Evolutionary conservation across 2,113 vertebrate genomes (phyloP), one percentile per base, ranked within the genome.

Genomic region (Trachemys scripta): DNA sequence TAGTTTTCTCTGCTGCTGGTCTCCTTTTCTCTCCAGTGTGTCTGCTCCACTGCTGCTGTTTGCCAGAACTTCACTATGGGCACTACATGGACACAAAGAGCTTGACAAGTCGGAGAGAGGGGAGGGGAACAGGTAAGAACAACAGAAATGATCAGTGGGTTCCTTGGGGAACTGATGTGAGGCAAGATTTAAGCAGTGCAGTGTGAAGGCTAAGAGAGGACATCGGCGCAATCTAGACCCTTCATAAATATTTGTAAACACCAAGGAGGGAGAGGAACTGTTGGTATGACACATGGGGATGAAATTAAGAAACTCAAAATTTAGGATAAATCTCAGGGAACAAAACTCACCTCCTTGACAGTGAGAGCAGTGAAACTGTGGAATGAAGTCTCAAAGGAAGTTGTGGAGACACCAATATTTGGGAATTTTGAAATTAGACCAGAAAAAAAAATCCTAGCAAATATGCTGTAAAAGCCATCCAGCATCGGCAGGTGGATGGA

Each of bases 341-440:
- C 49, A n/a, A 24, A 49, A 49, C 22, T 10, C 13, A 38, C 16
- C 65, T 69, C 38, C 42, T 88, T 89, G 31, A 80, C 35, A 56
- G 42, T 3, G 4, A 87, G 2, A 62, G 59, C 29, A 8, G 10
- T 82, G 50, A 91, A 88, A 94, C 88, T 6, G 72, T 83, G 27
- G 25, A 88, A 72, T 85, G 85, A 92, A 94, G 82, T 5, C 24
- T 75, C 20, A 75, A 72, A 53, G 25, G 14, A 81, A 81, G 11
- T 25, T 11, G 4, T 72, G 24, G 29, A 2, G 45, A 86, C 75
- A 65, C 83, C 35, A 78, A 54, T 82, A 88, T 22, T 17, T 78
- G 65, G 35, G 20, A 65, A 92, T 19, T 92, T 87, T 90, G 80
- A 95, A 95, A 92, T 10, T 5, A 95, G 78, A 78, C 78, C 84